Conservation (phyloP, 64 coral and sea anemone genomes). For the Stichodactyla helianthus region DNA sequence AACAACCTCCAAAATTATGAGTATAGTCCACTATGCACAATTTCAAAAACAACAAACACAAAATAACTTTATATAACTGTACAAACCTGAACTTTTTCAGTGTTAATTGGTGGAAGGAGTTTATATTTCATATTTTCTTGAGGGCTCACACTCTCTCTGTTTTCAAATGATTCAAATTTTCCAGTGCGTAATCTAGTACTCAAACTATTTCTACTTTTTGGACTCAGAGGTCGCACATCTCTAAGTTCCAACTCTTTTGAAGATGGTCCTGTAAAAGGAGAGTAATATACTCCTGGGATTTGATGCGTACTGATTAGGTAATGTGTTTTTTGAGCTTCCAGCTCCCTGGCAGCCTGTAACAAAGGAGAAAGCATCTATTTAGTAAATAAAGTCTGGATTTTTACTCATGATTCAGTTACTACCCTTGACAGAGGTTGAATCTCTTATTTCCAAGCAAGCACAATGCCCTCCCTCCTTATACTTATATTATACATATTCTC, state of each 20-base stretch:
- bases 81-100: constrained; percentile 18
- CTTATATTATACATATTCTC: too few species aligned
- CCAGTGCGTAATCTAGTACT: constrained; percentile 32
- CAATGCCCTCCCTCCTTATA: too few species aligned
- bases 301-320: constrained; percentile 92
- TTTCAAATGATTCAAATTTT: constrained; percentile 24
- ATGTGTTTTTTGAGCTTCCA: constrained; percentile 70
- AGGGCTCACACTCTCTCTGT: constrained; percentile 17
- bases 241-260: constrained; percentile 67
- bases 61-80: neutral
- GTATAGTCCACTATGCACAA: too few species aligned
- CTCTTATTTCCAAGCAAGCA: too few species aligned
- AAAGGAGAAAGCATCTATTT: neutral
- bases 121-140: constrained; percentile 33
- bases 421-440: too few species aligned
- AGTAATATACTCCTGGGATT: constrained; percentile 91
- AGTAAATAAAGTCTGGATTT: neutral
- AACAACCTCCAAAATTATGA: too few species aligned
- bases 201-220: constrained; percentile 20
- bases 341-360: constrained; percentile 61
- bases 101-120: constrained; percentile 65
- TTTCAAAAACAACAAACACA: neutral
- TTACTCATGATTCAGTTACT: too few species aligned
- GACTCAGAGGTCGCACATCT: constrained; percentile 43
- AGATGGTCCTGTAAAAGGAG: constrained; percentile 57